Evolutionary conservation across 1,140 invertebrate genomes (phyloP), one percentile per base, ranked within the genome.

Genomic region (Dryas iulia): DNA sequence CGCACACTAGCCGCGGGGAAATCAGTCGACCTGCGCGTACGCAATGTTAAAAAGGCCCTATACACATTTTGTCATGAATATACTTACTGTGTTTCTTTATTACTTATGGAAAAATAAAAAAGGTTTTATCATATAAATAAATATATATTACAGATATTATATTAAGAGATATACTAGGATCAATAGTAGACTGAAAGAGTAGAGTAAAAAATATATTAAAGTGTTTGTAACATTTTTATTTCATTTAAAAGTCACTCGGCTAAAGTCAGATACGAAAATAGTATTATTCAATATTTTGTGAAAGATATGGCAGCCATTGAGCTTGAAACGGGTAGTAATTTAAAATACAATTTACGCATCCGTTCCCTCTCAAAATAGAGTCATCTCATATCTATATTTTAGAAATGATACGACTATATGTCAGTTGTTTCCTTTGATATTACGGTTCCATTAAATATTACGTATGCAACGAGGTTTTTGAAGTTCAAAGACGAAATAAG

Each of bases 1-100:
- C 76, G 67, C 81, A 83, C 83, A 81, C 76, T 73, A 21, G 35
- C 62, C 26, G n/a, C 66, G 69, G 77, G 77, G 81, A 83, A 86
- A 86, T 80, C 80, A 74, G 65, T 57, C 60, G 72, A 67, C 57
- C 70, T 57, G 72, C 72, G 72, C 69, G 69, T 75, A 74, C 77
- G 66, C 75, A 74, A 56, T 62, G 58, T 69, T 66, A 60, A 62
- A 64, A 66, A 68, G 39, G 59, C 25, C 59, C 18, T 68, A 61
- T 61, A 63, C 25, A 53, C 52, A 53, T 53, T 24, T 53, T 14
- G 6, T 39, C 0, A 12, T 14, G 5, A 18, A 14, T 39, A 47
- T 47, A 47, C 18, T 47, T 47, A 47, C 18, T 47, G 21, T 21
- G 39, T 18, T 8, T 21, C 18, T 47, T 47, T 21, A 21, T 8